Conservation (phyloP, 2,888 invertebrate species). For the Rhingia campestris region DNA sequence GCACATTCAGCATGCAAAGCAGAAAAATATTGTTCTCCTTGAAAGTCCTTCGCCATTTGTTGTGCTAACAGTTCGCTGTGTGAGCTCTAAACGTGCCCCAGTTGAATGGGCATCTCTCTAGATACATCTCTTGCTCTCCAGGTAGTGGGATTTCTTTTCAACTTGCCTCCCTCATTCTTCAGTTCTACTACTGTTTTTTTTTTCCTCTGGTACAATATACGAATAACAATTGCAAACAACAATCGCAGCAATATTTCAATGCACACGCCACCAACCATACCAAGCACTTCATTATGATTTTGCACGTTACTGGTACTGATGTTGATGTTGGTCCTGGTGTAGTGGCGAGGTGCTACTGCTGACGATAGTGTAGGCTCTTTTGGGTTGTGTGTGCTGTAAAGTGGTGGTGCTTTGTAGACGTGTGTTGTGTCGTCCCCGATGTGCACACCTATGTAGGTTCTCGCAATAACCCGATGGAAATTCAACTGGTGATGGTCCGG, state of each 20-base stretch:
- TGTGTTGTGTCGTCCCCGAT: not conserved
- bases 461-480: conserved; percentile 65
- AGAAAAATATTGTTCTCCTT: conserved; percentile 31
- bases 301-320: conserved; percentile 25
- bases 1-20: conserved; percentile 43
- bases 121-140: not conserved
- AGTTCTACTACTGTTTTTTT: not conserved
- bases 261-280: conserved; percentile 61
- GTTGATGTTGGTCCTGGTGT: not conserved
- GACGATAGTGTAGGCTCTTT: not conserved
- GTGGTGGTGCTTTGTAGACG: not conserved
- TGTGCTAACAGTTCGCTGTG: conserved; percentile 43
- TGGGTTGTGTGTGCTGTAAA: conserved; percentile 6
- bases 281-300: conserved; percentile 68
- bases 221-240: conserved; percentile 69
- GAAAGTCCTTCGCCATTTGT: conserved; percentile 44
- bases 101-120: conserved; percentile 44
- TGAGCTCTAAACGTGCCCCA: conserved; percentile 56
- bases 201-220: conserved; percentile 18
- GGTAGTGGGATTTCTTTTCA: not conserved
- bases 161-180: too few relatives aligned
- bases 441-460: conserved; percentile 38
- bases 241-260: conserved; percentile 66
- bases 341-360: not conserved
- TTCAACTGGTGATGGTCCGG: conserved; percentile 72